These are phyloP conservation scores for Drosophila tropicalis DNA, from an alignment of 1,140 invertebrate species.

Conservation along the genomic window DNA sequence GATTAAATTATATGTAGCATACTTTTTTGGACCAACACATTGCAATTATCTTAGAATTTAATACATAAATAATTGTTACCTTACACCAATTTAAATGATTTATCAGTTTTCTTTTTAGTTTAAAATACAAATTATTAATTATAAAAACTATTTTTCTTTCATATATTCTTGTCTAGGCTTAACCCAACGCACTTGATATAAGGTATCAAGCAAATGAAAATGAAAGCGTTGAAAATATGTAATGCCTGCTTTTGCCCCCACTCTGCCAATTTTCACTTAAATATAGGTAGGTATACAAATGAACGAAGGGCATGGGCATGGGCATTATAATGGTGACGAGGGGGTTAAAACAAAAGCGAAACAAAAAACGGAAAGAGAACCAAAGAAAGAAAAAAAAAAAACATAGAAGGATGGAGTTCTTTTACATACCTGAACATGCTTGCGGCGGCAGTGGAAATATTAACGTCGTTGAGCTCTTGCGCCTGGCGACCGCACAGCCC, in stretches of 20 bases:
- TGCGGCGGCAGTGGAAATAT: constrained; percentile 97
- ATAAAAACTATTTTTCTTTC: too few species aligned
- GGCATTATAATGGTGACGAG: background rate
- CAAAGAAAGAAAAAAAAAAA: background rate
- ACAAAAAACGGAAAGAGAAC: background rate
- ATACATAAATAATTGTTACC: too few species aligned
- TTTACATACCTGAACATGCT: constrained; percentile 93
- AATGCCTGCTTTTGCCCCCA: constrained; percentile 7
- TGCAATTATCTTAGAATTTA: too few species aligned
- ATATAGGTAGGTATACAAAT: constrained; percentile 8
- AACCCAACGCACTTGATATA: too few species aligned
- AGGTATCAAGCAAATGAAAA: constrained; percentile 1
- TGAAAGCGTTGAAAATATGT: constrained; percentile 11
- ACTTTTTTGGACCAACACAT: too few species aligned
- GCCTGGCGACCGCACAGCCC: constrained; percentile 95
- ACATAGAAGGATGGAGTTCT: background rate
- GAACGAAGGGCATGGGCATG: constrained; percentile 5
- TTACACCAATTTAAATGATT: too few species aligned
- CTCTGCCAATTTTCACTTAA: constrained; percentile 8
- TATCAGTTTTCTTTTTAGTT: too few species aligned
- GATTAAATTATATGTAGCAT: background rate
- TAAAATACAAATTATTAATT: too few species aligned
- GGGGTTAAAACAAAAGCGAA: constrained; percentile 1
- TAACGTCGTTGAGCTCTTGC: constrained; percentile 96
- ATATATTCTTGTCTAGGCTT: too few species aligned